phyloP scores from a whole-genome alignment of 2,888 invertebrate species.

The Ophonus ardosiacus region DNA sequence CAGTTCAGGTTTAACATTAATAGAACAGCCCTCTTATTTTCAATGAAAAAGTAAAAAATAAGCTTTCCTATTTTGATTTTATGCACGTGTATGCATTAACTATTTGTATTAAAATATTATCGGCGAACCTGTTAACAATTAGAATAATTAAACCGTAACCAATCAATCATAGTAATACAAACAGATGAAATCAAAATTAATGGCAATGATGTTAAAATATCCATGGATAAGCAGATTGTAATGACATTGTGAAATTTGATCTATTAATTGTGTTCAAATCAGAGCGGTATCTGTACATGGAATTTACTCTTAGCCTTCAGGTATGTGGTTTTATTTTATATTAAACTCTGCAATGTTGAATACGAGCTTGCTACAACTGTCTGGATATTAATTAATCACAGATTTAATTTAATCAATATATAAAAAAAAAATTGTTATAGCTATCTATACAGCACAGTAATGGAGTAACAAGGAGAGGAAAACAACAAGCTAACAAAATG shows the following conservation, averaged over 20 bases:
- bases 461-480: too few relatives aligned
- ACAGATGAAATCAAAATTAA: not conserved
- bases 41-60: too few relatives aligned
- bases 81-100: too few relatives aligned
- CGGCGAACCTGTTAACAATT: not conserved
- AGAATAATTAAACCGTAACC: not conserved
- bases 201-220: not conserved
- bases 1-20: too few relatives aligned
- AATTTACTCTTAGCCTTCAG: not conserved
- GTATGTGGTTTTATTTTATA: not conserved
- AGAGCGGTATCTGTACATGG: too few relatives aligned
- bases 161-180: not conserved
- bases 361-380: not conserved
- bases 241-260: conserved; percentile 8
- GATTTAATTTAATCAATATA: not conserved
- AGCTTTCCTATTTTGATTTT: too few relatives aligned
- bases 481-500: too few relatives aligned
- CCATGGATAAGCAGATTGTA: not conserved
- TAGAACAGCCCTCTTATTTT: too few relatives aligned
- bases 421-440: too few relatives aligned
- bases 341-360: not conserved
- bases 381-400: not conserved
- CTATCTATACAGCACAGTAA: not conserved
- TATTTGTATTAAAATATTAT: too few relatives aligned
- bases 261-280: not conserved